A percentile compares a stretch with the other conserved stretches of the same genome.
phyloP scores from a whole-genome alignment of 2,797 vertebrate genomes.

The Neoniphon sammara region DNA sequence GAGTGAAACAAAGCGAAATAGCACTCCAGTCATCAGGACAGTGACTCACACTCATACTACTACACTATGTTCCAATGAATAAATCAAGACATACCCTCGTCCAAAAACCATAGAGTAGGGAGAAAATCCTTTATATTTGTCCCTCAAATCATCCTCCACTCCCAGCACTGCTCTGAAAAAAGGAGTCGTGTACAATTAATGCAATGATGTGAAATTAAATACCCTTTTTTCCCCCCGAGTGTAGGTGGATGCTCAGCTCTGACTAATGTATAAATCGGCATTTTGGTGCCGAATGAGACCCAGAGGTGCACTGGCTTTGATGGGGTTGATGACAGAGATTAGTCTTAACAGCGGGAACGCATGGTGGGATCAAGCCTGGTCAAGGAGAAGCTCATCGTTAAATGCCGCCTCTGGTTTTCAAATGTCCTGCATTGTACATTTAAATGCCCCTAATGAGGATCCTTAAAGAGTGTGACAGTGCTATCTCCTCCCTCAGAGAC shows the following conservation, averaged over 20 bases:
- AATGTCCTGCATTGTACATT: constrained; percentile 56
- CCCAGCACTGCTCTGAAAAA: constrained; percentile 5
- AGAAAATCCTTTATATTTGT: constrained; percentile 14
- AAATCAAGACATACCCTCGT: constrained; percentile 49
- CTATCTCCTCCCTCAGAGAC: constrained; percentile 57
- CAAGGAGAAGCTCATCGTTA: constrained; percentile 64
- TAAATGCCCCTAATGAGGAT: constrained; percentile 63
- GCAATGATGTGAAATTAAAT: constrained; percentile 64
- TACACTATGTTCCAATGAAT: constrained; percentile 52
- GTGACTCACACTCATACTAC: constrained; percentile 56
- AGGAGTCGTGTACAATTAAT: constrained; percentile 41
- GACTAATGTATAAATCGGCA: constrained; percentile 60
- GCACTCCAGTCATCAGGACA: constrained; percentile 46
- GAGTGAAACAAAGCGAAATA: constrained; percentile 18
- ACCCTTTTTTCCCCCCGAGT: constrained; percentile 45
- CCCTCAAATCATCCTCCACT: constrained; percentile 28
- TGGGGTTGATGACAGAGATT: constrained; percentile 62
- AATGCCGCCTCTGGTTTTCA: constrained; percentile 54
- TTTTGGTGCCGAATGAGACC: constrained; percentile 58
- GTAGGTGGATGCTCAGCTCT: constrained; percentile 30
- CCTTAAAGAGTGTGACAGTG: constrained; percentile 45
- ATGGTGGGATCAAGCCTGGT: constrained; percentile 40
- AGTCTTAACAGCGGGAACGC: constrained; percentile 52
- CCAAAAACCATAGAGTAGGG: constrained; percentile 36
- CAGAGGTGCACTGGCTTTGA: constrained; percentile 52